These are phyloP conservation scores for Clepsis dumicolana DNA, from an alignment of 2,888 invertebrate species.

Conservation along the genomic window DNA sequence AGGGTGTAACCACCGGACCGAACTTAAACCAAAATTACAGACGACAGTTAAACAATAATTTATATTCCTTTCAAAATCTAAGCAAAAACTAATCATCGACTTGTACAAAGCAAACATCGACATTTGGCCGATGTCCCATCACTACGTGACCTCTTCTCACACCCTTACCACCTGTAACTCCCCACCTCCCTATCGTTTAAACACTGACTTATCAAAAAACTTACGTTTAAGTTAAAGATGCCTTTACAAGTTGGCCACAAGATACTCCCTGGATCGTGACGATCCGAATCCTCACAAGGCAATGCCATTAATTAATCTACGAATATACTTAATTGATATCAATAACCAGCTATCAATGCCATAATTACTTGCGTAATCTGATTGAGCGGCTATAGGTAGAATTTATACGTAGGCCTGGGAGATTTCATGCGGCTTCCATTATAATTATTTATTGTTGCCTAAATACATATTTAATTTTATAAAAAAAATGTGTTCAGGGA, in stretches of 20 bases:
- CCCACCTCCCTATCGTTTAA: conserved; percentile 79
- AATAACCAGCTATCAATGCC: neutral
- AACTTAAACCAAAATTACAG: too few relatives aligned
- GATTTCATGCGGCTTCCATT: neutral
- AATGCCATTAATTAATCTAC: conserved; percentile 2
- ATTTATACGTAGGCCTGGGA: neutral
- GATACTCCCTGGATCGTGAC: conserved; percentile 50
- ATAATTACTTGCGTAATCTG: conserved; percentile 1
- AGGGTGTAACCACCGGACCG: too few relatives aligned
- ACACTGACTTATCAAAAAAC: conserved; percentile 86
- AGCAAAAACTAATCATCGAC: neutral
- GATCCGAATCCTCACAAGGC: neutral
- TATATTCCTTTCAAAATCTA: neutral
- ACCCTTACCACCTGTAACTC: conserved; percentile 79
- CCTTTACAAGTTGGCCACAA: conserved; percentile 75
- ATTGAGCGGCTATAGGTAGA: neutral
- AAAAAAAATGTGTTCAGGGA: too few relatives aligned
- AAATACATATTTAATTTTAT: too few relatives aligned
- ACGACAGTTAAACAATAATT: too few relatives aligned
- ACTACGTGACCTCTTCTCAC: conserved; percentile 67
- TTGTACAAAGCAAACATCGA: conserved; percentile 49
- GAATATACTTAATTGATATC: neutral
- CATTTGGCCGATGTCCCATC: conserved; percentile 49
- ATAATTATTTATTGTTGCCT: neutral
- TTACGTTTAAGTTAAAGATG: conserved; percentile 81